These are phyloP conservation scores for Dicyrtoma fusca DNA, from an alignment of 2,888 invertebrate species.

Conservation along the genomic window DNA sequence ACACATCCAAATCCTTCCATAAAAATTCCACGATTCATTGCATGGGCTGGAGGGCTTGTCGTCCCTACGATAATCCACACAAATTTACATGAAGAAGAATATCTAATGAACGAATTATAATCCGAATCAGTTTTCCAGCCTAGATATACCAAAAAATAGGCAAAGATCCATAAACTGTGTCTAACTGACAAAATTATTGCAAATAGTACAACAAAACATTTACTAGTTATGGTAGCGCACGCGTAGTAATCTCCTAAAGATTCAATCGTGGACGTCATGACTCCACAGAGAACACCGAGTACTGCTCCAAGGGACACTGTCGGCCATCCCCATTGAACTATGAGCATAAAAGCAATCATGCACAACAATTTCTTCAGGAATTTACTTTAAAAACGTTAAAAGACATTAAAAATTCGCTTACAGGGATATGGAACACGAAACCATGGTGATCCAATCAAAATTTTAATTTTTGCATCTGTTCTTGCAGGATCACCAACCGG, in stretches of 20 bases:
- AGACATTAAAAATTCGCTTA: no score
- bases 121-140: no score
- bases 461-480: conserved; percentile 72
- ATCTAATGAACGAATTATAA: no score
- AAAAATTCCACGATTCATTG: conserved; percentile 83
- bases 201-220: no score
- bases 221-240: conserved; percentile 65
- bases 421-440: conserved; percentile 80
- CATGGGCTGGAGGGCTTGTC: conserved; percentile 80
- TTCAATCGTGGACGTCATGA: conserved; percentile 57
- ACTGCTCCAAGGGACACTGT: conserved; percentile 71
- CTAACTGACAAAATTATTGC: no score
- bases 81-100: no score
- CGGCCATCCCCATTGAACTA: conserved; percentile 84
- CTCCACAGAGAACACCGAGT: conserved; percentile 77
- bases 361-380: no score
- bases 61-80: no score
- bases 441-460: conserved; percentile 76
- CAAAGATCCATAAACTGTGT: no score
- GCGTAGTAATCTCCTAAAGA: conserved; percentile 81
- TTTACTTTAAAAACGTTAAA: no score
- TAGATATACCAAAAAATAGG: no score
- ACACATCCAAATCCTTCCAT: conserved; percentile 84
- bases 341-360: no score
- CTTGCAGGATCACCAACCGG: conserved; percentile 71